Percentiles rank a stretch among this genome's conserved stretches.
Evolutionary conservation across 2,797 vertebrate genomes (phyloP).

Genomic region (Sarcophilus harrisii): DNA sequence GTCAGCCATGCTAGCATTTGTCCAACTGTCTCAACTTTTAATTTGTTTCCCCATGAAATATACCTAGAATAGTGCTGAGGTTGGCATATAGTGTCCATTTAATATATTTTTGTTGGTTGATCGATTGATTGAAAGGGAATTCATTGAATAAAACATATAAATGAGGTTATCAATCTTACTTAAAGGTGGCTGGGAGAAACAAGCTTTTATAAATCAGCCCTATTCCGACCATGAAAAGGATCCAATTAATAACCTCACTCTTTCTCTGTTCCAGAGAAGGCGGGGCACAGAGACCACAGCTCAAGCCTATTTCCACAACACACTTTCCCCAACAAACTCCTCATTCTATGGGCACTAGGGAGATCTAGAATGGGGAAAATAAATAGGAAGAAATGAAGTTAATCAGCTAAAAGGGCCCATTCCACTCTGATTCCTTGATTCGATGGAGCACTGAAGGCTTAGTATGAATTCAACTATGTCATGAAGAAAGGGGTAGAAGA

Average conservation of each 20-base stretch:
- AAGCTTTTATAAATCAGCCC: neutral
- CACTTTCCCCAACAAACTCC: neutral
- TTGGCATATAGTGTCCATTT: neutral
- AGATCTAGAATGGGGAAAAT: neutral
- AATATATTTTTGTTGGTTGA: neutral
- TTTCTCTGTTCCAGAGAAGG: neutral
- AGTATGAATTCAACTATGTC: neutral
- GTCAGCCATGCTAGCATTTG: neutral
- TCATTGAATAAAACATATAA: neutral
- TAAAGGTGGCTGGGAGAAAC: neutral
- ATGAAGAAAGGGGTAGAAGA: neutral
- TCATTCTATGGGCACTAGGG: neutral
- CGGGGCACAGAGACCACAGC: too few relatives aligned
- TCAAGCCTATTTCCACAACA: too few relatives aligned
- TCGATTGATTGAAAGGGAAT: neutral
- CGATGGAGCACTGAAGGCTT: neutral
- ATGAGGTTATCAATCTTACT: neutral
- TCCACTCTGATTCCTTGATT: neutral
- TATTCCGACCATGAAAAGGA: neutral
- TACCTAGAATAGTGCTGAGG: neutral
- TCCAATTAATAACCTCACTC: neutral
- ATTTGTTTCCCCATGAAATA: neutral
- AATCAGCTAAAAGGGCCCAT: neutral
- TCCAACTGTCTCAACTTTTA: neutral
- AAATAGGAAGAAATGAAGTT: neutral